Evolutionary conservation across 2,797 vertebrate genomes (phyloP).

Genomic region (Sarcoramphus papa): DNA sequence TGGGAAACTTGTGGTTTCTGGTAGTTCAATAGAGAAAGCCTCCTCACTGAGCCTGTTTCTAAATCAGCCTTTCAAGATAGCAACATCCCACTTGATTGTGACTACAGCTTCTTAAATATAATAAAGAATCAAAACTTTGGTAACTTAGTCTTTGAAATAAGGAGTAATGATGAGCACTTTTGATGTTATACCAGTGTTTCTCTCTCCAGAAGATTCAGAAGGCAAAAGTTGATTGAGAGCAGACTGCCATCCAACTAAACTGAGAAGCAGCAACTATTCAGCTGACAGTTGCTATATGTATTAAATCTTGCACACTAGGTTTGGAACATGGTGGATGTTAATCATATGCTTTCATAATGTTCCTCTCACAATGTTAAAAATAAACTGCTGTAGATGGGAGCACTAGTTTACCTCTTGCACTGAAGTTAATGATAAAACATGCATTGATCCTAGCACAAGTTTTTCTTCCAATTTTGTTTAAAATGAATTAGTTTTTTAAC

Average conservation of each 20-base stretch:
- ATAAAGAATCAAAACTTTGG: background rate
- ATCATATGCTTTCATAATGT: background rate
- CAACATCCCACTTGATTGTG: background rate
- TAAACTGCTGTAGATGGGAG: background rate
- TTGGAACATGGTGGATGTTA: background rate
- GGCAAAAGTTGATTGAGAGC: background rate
- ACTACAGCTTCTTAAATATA: background rate
- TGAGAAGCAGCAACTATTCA: background rate
- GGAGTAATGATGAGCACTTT: background rate
- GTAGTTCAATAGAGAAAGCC: background rate
- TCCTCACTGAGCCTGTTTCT: background rate
- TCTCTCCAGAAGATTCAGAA: background rate
- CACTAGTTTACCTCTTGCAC: background rate
- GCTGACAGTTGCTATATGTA: background rate
- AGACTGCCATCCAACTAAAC: background rate
- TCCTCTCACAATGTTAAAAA: background rate
- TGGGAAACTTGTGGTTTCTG: background rate
- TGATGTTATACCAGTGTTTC: background rate
- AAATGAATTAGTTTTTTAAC: background rate
- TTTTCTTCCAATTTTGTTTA: background rate
- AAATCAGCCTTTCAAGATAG: background rate
- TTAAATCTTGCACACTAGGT: background rate
- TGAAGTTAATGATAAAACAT: background rate
- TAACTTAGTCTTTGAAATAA: background rate
- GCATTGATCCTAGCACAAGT: background rate